phyloP scores from a whole-genome alignment of 1,140 invertebrate genomes.

The Lanistes nyassanus region DNA sequence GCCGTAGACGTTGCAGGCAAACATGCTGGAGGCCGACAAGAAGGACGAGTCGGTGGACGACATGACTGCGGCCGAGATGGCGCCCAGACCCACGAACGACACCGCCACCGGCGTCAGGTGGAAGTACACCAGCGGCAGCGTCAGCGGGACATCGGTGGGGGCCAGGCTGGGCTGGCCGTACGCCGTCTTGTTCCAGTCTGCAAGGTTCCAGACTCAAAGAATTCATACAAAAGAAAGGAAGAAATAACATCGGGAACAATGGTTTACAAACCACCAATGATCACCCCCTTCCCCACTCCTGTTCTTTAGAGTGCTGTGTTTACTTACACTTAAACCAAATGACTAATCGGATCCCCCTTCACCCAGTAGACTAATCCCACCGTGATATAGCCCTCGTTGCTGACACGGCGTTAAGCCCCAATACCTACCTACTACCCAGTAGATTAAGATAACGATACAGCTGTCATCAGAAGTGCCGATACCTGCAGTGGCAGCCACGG shows the following conservation, averaged over 20 bases:
- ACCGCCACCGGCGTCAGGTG: slow-evolving; percentile 91
- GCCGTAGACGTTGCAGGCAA: slow-evolving; percentile 89
- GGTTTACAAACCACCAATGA: not conserved
- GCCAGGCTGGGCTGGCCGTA: slow-evolving; percentile 18
- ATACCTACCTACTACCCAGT: not conserved
- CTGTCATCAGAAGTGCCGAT: not conserved
- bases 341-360: too few relatives aligned
- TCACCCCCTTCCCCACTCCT: not conserved
- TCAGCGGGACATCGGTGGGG: slow-evolving; percentile 84
- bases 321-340: not conserved
- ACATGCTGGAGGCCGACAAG: slow-evolving; percentile 95
- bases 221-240: not conserved
- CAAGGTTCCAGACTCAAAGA: not conserved
- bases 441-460: not conserved
- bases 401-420: too few relatives aligned
- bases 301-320: too few relatives aligned
- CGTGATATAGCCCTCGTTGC: too few relatives aligned
- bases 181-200: slow-evolving; percentile 40
- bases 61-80: slow-evolving; percentile 98
- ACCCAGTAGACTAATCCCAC: not conserved
- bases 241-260: not conserved
- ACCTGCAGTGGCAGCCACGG: slow-evolving; percentile 38
- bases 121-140: slow-evolving; percentile 94
- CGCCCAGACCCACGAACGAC: slow-evolving; percentile 94
- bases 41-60: slow-evolving; percentile 97